Percentiles rank a stretch among this genome's conserved stretches.
These are phyloP conservation scores for Erythrocercus mccallii DNA, from an alignment of 2,113 vertebrate species.

Conservation along the genomic window DNA sequence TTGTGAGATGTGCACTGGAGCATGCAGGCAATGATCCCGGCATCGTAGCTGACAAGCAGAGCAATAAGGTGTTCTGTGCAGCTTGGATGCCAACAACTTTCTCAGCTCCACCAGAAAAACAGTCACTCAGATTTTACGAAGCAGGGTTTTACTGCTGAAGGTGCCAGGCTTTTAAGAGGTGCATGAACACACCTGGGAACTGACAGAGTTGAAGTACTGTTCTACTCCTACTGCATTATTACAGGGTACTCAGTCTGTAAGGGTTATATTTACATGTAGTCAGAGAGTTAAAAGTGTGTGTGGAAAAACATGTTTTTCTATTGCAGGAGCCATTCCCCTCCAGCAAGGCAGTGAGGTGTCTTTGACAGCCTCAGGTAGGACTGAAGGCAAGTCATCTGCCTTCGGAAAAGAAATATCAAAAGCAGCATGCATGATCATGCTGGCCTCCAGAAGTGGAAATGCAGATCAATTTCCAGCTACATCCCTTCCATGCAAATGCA, in stretches of 20 bases:
- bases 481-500: not conserved
- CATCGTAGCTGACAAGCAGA: not conserved
- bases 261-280: not conserved
- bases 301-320: not conserved
- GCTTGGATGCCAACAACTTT: not conserved
- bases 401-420: not conserved
- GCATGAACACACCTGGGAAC: not conserved
- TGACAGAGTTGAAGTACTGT: not conserved
- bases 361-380: not conserved
- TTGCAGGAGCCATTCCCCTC: not conserved
- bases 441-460: not conserved
- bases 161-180: not conserved
- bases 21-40: not conserved
- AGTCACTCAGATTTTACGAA: not conserved
- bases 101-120: not conserved
- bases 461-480: not conserved
- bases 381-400: not conserved
- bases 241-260: not conserved
- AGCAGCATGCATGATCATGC: not conserved
- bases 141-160: not conserved
- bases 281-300: not conserved
- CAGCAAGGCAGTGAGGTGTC: not conserved
- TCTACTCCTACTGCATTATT: not conserved
- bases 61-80: not conserved
- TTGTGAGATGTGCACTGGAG: conserved; percentile 29